phyloP scores from a whole-genome alignment of 2,888 invertebrate genomes.

The Yponomeuta evonymella region DNA sequence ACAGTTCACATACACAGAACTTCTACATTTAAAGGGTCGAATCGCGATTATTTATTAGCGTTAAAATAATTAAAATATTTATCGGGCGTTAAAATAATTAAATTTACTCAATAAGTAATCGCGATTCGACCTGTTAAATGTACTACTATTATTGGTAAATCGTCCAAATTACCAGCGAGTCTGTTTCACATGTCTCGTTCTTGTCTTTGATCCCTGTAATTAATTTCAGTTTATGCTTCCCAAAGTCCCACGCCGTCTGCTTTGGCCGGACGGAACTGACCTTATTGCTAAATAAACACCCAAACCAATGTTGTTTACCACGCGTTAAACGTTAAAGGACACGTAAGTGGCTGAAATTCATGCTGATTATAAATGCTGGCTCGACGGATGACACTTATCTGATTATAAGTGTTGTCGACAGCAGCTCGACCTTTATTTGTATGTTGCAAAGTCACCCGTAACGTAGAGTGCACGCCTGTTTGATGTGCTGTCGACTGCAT shows the following conservation, averaged over 20 bases:
- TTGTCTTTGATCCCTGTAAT: neutral
- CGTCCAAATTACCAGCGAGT: neutral
- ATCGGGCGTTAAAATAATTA: no score
- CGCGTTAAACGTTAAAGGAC: neutral
- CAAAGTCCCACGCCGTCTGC: neutral
- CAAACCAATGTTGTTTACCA: neutral
- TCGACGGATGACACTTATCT: neutral
- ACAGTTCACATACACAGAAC: no score
- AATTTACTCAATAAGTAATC: no score
- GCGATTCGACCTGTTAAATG: no score
- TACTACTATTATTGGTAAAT: neutral
- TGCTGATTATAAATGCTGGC: neutral
- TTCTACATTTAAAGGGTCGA: no score
- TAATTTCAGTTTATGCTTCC: neutral
- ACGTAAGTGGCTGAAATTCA: neutral
- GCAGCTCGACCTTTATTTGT: no score
- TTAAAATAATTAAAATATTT: no score
- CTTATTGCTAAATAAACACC: neutral
- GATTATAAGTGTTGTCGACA: no score
- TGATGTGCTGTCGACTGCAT: no score
- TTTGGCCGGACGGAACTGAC: neutral
- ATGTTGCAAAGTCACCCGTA: no score
- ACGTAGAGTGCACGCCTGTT: no score
- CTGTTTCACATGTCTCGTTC: neutral
- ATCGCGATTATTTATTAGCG: no score